A percentile compares a stretch with the other conserved stretches of the same genome.
Evolutionary conservation across 2,113 vertebrate genomes (phyloP).

Genomic region (Oryzias curvinotus): DNA sequence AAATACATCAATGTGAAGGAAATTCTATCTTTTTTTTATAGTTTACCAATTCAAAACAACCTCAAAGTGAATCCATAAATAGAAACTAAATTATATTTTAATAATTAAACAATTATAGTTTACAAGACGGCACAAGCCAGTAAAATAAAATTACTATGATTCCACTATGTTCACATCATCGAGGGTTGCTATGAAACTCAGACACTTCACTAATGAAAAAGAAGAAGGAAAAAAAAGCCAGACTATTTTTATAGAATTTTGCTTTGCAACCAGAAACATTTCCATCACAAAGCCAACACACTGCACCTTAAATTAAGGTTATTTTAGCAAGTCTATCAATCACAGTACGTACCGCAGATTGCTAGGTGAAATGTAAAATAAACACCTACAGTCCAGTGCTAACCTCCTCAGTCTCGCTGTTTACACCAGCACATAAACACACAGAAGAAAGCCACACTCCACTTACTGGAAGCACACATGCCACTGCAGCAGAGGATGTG

Average conservation of each 20-base stretch:
- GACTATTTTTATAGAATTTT: conserved; percentile 15
- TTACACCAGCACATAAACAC: conserved; percentile 47
- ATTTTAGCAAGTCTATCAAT: conserved; percentile 26
- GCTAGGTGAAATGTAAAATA: conserved; percentile 36
- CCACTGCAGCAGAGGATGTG: conserved; percentile 52
- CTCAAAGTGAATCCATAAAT: neutral
- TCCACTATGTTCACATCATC: neutral
- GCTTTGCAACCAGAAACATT: conserved; percentile 26
- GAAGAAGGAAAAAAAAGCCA: neutral
- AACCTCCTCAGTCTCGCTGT: conserved; percentile 35
- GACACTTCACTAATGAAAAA: too few species aligned
- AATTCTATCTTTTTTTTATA: neutral
- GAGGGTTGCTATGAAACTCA: neutral
- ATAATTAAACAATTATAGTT: too few species aligned
- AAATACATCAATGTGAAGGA: neutral
- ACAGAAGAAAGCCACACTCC: conserved; percentile 27
- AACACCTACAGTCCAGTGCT: conserved; percentile 29
- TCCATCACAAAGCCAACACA: conserved; percentile 28
- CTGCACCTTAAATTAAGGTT: conserved; percentile 15
- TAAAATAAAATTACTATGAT: neutral
- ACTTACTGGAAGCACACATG: conserved; percentile 10
- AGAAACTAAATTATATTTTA: too few species aligned
- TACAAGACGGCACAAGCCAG: too few species aligned
- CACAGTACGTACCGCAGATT: conserved; percentile 21
- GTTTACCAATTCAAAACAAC: neutral